These are phyloP conservation scores for Crocidura indochinensis DNA, from an alignment of 2,797 vertebrate genomes.

Conservation along the genomic window DNA sequence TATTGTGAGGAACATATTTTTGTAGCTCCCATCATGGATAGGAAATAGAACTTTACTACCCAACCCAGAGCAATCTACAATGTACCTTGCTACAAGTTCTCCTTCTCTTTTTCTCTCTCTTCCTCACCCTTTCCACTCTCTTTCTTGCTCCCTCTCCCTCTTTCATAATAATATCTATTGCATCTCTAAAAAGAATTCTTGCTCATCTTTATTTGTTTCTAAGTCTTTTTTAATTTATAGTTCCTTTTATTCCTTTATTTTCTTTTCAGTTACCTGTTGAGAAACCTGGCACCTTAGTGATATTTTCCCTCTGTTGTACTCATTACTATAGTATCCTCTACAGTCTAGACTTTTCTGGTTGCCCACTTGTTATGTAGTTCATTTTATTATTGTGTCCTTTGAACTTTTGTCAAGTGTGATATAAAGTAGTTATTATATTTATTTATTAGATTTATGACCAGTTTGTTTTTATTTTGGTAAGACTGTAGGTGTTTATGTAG, in stretches of 20 bases:
- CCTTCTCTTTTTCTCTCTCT: neutral
- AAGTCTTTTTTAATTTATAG: neutral
- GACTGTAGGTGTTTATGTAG: neutral
- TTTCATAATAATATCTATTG: neutral
- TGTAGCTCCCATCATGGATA: neutral
- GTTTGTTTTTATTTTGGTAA: neutral
- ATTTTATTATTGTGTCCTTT: neutral
- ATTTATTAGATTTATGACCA: conserved; percentile 31
- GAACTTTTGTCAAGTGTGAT: conserved; percentile 17
- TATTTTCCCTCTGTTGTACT: neutral
- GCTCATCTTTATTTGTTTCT: conserved; percentile 19
- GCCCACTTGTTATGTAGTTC: neutral
- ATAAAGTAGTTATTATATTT: conserved; percentile 28
- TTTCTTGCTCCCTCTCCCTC: neutral
- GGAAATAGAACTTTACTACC: conserved; percentile 23
- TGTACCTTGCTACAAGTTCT: too few species aligned
- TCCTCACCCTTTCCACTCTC: too few species aligned
- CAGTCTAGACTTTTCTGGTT: neutral
- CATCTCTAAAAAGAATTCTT: neutral
- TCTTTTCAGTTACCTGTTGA: conserved; percentile 1
- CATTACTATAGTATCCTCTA: neutral
- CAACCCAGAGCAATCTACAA: neutral
- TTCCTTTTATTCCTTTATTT: neutral
- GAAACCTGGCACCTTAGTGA: neutral
- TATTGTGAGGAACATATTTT: neutral